Conservation (phyloP, 2,797 vertebrate genomes). For the Euthynnus affinis region DNA sequence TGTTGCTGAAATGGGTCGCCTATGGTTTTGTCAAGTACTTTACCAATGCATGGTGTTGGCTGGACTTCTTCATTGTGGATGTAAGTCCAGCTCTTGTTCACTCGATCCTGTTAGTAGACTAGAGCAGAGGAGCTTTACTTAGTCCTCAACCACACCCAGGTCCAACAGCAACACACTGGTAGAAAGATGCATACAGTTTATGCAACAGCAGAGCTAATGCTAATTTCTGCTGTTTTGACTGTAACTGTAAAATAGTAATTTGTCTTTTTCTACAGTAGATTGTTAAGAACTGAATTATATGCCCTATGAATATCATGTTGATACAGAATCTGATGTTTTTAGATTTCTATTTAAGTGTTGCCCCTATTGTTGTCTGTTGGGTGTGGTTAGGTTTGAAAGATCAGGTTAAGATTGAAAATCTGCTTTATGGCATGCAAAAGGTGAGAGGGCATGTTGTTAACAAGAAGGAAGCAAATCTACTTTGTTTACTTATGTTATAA, state of each 20-base stretch:
- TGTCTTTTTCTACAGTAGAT: slow-evolving; percentile 2
- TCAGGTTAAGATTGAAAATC: slow-evolving; percentile 48
- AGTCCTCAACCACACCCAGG: slow-evolving; percentile 63
- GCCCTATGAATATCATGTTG: background rate
- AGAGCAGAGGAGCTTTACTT: slow-evolving; percentile 28
- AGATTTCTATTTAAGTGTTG: slow-evolving; percentile 12
- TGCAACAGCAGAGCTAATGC: slow-evolving; percentile 18
- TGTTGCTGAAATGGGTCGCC: slow-evolving; percentile 98
- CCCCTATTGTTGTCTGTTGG: slow-evolving; percentile 60
- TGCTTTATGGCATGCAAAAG: slow-evolving; percentile 72
- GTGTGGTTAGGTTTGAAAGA: slow-evolving; percentile 76
- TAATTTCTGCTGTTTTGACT: slow-evolving; percentile 13
- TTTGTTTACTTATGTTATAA: background rate
- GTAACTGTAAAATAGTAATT: background rate
- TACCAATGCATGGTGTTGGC: slow-evolving; percentile 99
- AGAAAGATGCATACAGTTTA: slow-evolving; percentile 12
- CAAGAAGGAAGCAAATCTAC: background rate
- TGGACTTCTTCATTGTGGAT: slow-evolving; percentile 99
- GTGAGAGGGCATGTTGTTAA: slow-evolving; percentile 63
- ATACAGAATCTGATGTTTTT: slow-evolving; percentile 27
- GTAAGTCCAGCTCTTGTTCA: slow-evolving; percentile 89
- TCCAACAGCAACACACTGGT: slow-evolving; percentile 50
- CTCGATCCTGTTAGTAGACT: slow-evolving; percentile 28
- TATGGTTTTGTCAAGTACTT: slow-evolving; percentile 99
- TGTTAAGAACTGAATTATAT: slow-evolving; percentile 22